These are phyloP conservation scores for Eupristina koningsbergeri DNA, from an alignment of 1,140 invertebrate species.

Conservation along the genomic window DNA sequence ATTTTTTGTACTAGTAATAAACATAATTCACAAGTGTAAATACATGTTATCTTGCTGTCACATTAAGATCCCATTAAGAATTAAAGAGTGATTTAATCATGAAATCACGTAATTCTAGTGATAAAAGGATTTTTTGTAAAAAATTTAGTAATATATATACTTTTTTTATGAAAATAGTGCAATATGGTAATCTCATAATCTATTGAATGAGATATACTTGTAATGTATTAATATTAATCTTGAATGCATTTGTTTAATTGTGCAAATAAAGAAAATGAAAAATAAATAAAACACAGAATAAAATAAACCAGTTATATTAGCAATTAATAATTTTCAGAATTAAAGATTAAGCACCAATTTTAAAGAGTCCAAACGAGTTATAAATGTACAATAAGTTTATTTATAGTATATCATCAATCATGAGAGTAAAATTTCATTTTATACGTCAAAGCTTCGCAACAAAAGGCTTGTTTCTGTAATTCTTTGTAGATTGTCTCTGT, in stretches of 20 bases:
- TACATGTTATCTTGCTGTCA: constrained; percentile 33
- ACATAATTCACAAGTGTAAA: constrained; percentile 56
- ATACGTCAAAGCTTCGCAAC: not conserved
- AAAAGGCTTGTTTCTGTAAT: not conserved
- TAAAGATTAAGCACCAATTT: not conserved
- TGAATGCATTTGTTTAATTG: too few species aligned
- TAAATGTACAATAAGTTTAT: not conserved
- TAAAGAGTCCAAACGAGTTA: not conserved
- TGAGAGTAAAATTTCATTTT: not conserved
- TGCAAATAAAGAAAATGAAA: too few species aligned
- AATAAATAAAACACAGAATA: too few species aligned
- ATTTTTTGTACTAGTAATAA: constrained; percentile 51
- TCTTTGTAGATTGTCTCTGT: not conserved
- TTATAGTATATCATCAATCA: not conserved
- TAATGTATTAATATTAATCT: too few species aligned
- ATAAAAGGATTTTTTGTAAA: too few species aligned
- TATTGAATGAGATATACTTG: too few species aligned
- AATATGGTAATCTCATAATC: too few species aligned
- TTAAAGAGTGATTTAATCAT: constrained; percentile 58
- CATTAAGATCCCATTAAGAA: constrained; percentile 64
- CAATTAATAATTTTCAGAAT: too few species aligned
- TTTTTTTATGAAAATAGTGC: too few species aligned
- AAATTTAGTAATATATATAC: too few species aligned
- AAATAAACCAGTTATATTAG: too few species aligned
- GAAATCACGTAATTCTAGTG: not conserved